Conservation (phyloP, 92 coral and sea anemone species). For the Paramuricea clavata region DNA sequence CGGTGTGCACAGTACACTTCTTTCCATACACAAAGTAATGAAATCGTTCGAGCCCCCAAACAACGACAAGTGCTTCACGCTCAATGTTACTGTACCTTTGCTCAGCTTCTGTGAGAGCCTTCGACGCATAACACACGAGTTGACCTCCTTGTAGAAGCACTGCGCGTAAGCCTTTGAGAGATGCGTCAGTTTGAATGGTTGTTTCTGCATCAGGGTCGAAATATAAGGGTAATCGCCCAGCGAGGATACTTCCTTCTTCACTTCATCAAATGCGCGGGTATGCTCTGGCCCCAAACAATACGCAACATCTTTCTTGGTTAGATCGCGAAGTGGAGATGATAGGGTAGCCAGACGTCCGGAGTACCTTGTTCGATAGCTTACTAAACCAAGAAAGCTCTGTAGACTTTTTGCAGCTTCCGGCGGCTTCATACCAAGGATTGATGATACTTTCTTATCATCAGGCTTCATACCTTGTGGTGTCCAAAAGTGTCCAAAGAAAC, state of each 20-base stretch:
- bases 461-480: slow-evolving; percentile 57
- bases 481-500: slow-evolving; percentile 69
- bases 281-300: slow-evolving; percentile 62
- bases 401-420: slow-evolving; percentile 52
- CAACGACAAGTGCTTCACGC: slow-evolving; percentile 66
- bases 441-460: slow-evolving; percentile 56
- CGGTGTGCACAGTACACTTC: slow-evolving; percentile 67
- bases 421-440: slow-evolving; percentile 52
- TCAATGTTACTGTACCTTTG: slow-evolving; percentile 72
- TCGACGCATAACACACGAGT: slow-evolving; percentile 62
- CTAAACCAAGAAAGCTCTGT: slow-evolving; percentile 59
- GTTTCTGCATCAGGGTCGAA: slow-evolving; percentile 60
- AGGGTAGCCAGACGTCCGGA: slow-evolving; percentile 50
- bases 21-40: slow-evolving; percentile 72
- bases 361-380: slow-evolving; percentile 60
- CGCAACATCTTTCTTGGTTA: slow-evolving; percentile 56
- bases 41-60: slow-evolving; percentile 72
- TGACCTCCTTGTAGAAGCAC: slow-evolving; percentile 59
- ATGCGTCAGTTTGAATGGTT: slow-evolving; percentile 67
- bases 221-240: slow-evolving; percentile 57
- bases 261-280: too few relatives aligned
- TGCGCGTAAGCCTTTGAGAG: slow-evolving; percentile 48
- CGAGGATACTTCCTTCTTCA: slow-evolving; percentile 55
- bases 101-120: slow-evolving; percentile 70
- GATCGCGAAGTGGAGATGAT: slow-evolving; percentile 47